phyloP scores from a whole-genome alignment of 2,888 invertebrate genomes.

The Drosophila fungiperda region DNA sequence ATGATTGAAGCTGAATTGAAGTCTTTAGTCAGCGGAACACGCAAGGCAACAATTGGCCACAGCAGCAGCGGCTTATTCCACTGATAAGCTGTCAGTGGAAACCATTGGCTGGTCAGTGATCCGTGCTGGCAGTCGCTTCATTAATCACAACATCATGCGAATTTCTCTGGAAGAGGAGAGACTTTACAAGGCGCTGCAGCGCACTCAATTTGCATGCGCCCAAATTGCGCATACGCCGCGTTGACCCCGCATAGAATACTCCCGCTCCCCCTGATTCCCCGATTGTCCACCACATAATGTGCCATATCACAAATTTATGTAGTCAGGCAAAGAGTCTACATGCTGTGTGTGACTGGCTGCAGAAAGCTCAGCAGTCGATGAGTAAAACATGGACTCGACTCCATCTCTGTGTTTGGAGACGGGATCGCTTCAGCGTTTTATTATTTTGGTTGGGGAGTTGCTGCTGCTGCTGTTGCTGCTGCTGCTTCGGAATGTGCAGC shows the following conservation, averaged over 20 bases:
- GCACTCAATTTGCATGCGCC: slow-evolving; percentile 51
- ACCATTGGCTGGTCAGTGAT: slow-evolving; percentile 58
- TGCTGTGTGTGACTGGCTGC: slow-evolving; percentile 63
- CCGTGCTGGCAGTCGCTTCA: slow-evolving; percentile 66
- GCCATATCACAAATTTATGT: slow-evolving; percentile 81
- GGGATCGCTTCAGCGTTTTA: slow-evolving; percentile 18
- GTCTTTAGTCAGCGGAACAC: slow-evolving; percentile 80
- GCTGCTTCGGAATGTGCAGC: slow-evolving; percentile 82
- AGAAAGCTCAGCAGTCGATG: slow-evolving; percentile 45
- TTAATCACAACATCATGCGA: slow-evolving; percentile 78
- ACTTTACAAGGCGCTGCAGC: slow-evolving; percentile 7
- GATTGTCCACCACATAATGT: slow-evolving; percentile 53
- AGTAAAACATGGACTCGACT: slow-evolving; percentile 22
- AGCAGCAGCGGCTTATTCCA: slow-evolving; percentile 7
- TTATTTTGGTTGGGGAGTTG: slow-evolving; percentile 18
- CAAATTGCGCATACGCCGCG: slow-evolving; percentile 77
- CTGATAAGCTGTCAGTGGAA: slow-evolving; percentile 75
- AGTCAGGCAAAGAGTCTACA: slow-evolving; percentile 28
- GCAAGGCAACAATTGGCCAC: slow-evolving; percentile 75
- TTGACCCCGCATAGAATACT: slow-evolving; percentile 58
- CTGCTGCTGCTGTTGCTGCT: slow-evolving; percentile 32
- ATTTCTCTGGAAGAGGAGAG: slow-evolving; percentile 65
- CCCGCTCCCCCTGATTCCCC: not conserved
- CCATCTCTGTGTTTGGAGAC: slow-evolving; percentile 12
- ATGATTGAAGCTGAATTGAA: slow-evolving; percentile 81